Conservation (phyloP, 35 echinoderm and acorn worm genomes). For the Lytechinus pictus region DNA sequence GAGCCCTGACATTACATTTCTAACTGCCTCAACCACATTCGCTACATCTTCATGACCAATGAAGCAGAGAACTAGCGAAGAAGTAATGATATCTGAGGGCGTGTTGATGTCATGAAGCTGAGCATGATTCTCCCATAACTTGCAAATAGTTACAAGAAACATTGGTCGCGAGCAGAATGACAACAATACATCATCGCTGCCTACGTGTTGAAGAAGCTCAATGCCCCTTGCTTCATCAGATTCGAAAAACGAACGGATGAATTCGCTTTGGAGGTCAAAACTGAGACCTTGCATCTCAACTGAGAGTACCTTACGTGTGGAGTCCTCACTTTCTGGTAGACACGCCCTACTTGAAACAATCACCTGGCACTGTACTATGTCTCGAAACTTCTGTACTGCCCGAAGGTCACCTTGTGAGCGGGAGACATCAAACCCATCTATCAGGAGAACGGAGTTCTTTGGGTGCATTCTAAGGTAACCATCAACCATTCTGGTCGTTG, state of each 20-base stretch:
- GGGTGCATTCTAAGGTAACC: slow-evolving; percentile 5
- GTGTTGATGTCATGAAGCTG: background rate
- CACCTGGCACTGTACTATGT: background rate
- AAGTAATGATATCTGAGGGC: slow-evolving; percentile 4
- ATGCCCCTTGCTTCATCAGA: background rate
- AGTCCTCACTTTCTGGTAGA: background rate
- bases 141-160: background rate
- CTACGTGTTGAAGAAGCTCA: background rate
- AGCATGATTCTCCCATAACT: background rate
- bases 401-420: background rate
- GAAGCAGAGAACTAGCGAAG: background rate
- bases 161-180: slow-evolving; percentile 17
- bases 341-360: background rate
- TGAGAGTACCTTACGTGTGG: background rate
- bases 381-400: background rate
- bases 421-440: slow-evolving; percentile 5
- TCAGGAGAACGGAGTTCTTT: background rate
- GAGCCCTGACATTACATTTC: background rate
- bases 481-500: slow-evolving; percentile 33
- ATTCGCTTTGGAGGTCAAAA: background rate
- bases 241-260: background rate
- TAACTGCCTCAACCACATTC: background rate
- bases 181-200: background rate
- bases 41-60: background rate
- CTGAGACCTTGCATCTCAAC: background rate